Evolutionary conservation across 2,888 invertebrate genomes (phyloP).

Genomic region (Troides helena): DNA sequence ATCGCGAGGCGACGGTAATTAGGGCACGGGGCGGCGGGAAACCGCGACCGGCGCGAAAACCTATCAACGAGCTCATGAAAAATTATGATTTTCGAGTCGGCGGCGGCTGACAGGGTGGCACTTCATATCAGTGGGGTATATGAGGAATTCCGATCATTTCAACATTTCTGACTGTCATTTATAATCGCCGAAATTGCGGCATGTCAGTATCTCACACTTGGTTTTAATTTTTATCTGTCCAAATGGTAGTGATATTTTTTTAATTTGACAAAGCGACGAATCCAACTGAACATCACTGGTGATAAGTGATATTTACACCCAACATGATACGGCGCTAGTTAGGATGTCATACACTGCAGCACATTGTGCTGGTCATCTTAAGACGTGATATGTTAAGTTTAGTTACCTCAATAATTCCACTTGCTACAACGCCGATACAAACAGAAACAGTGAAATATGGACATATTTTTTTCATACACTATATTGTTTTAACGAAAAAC

Average conservation of each 20-base stretch:
- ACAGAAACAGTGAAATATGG: too few relatives aligned
- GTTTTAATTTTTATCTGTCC: neutral
- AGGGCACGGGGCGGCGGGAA: conserved; percentile 79
- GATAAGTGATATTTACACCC: too few relatives aligned
- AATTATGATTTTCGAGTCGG: conserved; percentile 77
- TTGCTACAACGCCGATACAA: too few relatives aligned
- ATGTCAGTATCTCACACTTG: neutral
- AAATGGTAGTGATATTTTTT: neutral
- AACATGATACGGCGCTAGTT: too few relatives aligned
- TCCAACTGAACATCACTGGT: too few relatives aligned
- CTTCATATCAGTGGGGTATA: conserved; percentile 61
- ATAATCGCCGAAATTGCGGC: conserved; percentile 40
- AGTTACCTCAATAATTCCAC: too few relatives aligned
- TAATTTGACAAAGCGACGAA: too few relatives aligned
- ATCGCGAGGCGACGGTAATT: conserved; percentile 77
- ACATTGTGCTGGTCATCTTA: too few relatives aligned
- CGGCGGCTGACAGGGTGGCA: conserved; percentile 59
- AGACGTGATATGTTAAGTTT: too few relatives aligned
- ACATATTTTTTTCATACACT: too few relatives aligned
- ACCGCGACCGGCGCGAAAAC: conserved; percentile 77
- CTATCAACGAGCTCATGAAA: conserved; percentile 80
- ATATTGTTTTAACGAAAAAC: too few relatives aligned
- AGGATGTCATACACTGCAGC: too few relatives aligned
- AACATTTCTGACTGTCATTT: conserved; percentile 49
- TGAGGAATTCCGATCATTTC: conserved; percentile 53